Conservation (phyloP, 2,888 invertebrate species). For the Meteorus cinctellus region DNA sequence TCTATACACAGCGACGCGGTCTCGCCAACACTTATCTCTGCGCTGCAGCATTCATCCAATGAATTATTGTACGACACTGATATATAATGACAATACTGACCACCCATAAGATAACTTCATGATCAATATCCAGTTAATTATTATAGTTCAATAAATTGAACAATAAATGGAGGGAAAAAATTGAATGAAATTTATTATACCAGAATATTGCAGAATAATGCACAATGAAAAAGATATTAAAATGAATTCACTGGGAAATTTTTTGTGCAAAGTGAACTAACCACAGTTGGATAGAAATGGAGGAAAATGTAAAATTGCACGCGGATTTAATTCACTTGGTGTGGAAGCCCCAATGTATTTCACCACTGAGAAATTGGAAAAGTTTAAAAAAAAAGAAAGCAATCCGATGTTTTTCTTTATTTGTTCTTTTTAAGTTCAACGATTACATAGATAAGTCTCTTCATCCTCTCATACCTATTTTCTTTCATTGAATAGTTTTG, state of each 20-base stretch:
- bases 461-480: neutral
- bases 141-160: neutral
- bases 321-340: slow-evolving; percentile 4
- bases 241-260: slow-evolving; percentile 8
- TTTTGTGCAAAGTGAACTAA: slow-evolving; percentile 14
- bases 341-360: slow-evolving; percentile 1
- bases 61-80: slow-evolving; percentile 44
- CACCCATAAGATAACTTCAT: neutral
- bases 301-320: neutral
- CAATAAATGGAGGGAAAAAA: neutral
- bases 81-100: slow-evolving; percentile 26
- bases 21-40: slow-evolving; percentile 44
- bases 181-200: neutral
- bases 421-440: neutral
- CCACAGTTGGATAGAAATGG: slow-evolving; percentile 3
- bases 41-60: slow-evolving; percentile 41
- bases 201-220: neutral
- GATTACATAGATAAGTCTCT: slow-evolving; percentile 6
- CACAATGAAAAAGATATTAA: neutral
- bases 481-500: neutral
- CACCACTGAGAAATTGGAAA: slow-evolving; percentile 12
- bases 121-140: neutral
- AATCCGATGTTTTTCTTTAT: neutral
- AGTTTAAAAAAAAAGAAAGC: slow-evolving; percentile 13
- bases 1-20: slow-evolving; percentile 3